Conservation (phyloP, 2,113 vertebrate species). For the Uria lomvia region DNA sequence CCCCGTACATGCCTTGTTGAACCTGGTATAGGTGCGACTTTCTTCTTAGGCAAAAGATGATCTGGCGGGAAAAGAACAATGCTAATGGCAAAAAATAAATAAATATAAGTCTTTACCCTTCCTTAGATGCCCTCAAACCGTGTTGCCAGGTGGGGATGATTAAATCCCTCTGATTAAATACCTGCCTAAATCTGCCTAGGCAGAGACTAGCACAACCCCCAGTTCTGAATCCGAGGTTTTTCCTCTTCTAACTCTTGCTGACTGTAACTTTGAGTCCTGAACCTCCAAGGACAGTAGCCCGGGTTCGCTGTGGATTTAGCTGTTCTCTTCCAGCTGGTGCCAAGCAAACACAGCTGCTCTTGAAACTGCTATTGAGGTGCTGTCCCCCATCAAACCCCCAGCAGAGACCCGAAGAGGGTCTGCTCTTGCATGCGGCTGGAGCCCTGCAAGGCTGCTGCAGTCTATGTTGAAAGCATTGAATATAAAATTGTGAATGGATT, state of each 20-base stretch:
- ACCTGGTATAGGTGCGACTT: constrained; percentile 46
- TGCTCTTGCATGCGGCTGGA: neutral
- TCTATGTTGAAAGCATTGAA: neutral
- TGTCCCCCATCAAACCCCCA: neutral
- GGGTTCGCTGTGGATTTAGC: neutral
- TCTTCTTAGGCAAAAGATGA: constrained; percentile 19
- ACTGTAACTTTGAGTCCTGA: neutral
- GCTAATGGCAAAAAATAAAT: neutral
- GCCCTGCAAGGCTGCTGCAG: neutral
- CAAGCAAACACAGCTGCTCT: neutral
- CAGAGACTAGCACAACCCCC: neutral
- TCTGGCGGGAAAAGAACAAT: neutral
- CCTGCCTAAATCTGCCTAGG: neutral
- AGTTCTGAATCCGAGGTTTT: neutral
- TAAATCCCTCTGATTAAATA: neutral
- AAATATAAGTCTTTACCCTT: neutral
- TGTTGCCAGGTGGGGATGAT: rapidly evolving
- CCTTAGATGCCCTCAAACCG: neutral
- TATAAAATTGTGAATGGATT: neutral
- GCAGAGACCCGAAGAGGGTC: neutral
- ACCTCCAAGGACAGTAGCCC: neutral
- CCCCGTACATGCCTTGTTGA: constrained; percentile 3
- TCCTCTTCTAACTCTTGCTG: neutral
- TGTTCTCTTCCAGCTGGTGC: neutral
- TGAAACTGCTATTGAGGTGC: neutral